These are phyloP conservation scores for Macroglossus sobrinus DNA, from an alignment of 2,113 vertebrate genomes.

Conservation along the genomic window DNA sequence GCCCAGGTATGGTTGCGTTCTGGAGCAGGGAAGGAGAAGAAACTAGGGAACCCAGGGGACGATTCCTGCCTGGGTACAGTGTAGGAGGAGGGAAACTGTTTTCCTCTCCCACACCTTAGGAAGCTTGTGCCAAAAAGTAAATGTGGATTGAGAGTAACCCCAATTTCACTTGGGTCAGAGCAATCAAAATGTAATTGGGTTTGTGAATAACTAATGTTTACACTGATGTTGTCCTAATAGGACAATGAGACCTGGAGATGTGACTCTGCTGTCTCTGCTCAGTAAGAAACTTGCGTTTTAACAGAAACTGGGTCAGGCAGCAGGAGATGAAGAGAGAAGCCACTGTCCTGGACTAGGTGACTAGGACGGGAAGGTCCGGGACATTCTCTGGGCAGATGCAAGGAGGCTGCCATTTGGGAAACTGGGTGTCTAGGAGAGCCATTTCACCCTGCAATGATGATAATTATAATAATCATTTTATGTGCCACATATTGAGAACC, in stretches of 20 bases:
- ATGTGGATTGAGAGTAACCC: slow-evolving; percentile 72
- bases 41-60: background rate
- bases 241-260: slow-evolving; percentile 52
- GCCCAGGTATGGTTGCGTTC: background rate
- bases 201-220: slow-evolving; percentile 80
- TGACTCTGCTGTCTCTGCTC: slow-evolving; percentile 23
- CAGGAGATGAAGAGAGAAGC: background rate
- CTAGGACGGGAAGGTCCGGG: background rate
- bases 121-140: slow-evolving; percentile 66
- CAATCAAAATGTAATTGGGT: slow-evolving; percentile 79
- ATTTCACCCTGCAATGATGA: background rate
- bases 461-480: background rate
- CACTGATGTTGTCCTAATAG: slow-evolving; percentile 69
- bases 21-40: background rate
- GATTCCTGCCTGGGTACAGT: background rate
- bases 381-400: background rate
- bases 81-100: background rate
- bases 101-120: slow-evolving; percentile 34
- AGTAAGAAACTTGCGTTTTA: slow-evolving; percentile 5
- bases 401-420: background rate
- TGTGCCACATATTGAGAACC: background rate
- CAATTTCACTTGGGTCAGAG: slow-evolving; percentile 75
- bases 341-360: background rate
- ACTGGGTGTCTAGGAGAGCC: background rate
- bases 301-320: slow-evolving; percentile 59